Evolutionary conservation across 1,140 invertebrate genomes (phyloP), one percentile per base, ranked within the genome.

Genomic region (Philotrypesis tridentata): DNA sequence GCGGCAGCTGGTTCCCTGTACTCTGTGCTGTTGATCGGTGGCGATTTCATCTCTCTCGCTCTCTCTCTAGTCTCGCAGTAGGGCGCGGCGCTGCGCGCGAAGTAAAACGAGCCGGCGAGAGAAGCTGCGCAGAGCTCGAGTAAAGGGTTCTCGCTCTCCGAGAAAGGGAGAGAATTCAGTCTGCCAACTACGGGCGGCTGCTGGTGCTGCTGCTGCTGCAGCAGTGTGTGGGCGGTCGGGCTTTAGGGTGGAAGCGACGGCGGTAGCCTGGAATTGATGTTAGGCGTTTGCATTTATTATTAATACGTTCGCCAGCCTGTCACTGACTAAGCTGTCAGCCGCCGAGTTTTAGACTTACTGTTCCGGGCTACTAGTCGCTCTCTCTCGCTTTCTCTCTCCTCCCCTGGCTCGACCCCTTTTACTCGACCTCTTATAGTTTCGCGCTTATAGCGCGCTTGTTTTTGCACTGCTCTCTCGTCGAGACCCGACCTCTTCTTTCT

Each of bases 231-330:
- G n/a, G 67, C 60, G 71, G 68, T 29, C 37, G 82, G 80, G 80
- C 76, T 68, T 82, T 78, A 80, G 73, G 79, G 76, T 82, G 82
- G 83, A 79, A 86, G 84, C 82, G 14, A 40, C 40, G 31, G 23
- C 55, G 29, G 85, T 85, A 83, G 87, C 84, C 85, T 88, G 87
- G 87, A 88, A 89, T 89, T 89, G 87, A 89, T 89, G 89, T 89
- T 89, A 90, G 87, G 85, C 86, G 89, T 89, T 90, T 89, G 87
- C 89, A 90, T 90, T 89, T 90, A 90, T 90, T 90, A 90, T 90
- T 90, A 90, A 90, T 90, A 87, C 88, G 85, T 86, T 90, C 86
- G 85, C 84, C 87, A 84, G 87, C 82, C 87, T 89, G 88, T 89
- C 88, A 86, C 88, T 86, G 86, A 86, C 85, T 87, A 77, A 84